phyloP scores from a whole-genome alignment of 2,888 invertebrate species.

The Melieria omissa region DNA sequence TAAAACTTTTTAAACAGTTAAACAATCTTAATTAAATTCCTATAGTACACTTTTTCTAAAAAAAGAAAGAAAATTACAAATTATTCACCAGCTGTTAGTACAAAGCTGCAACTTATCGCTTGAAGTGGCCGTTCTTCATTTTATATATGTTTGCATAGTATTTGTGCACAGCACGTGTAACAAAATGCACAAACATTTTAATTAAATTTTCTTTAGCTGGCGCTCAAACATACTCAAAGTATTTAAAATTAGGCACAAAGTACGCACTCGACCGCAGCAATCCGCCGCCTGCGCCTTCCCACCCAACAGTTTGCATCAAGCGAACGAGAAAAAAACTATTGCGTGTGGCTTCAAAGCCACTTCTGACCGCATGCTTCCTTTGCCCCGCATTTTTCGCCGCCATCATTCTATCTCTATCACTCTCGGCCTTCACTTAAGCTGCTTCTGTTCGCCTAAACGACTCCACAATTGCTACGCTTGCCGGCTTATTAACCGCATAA shows the following conservation, averaged over 20 bases:
- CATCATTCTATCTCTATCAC: neutral
- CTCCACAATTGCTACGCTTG: neutral
- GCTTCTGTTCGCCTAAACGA: neutral
- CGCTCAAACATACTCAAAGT: neutral
- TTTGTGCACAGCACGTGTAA: too few species aligned
- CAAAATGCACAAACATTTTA: too few species aligned
- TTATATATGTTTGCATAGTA: too few species aligned
- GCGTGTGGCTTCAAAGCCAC: neutral
- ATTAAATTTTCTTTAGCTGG: too few species aligned
- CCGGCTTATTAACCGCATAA: slow-evolving; percentile 1
- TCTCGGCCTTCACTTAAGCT: neutral
- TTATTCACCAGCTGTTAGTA: too few species aligned
- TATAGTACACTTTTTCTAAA: too few species aligned
- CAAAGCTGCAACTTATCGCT: too few species aligned
- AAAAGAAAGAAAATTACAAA: too few species aligned
- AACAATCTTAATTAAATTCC: too few species aligned
- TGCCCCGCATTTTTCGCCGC: neutral
- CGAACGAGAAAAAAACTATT: neutral
- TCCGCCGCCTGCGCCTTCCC: neutral
- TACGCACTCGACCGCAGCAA: neutral
- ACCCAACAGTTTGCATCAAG: neutral
- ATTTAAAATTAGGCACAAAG: neutral
- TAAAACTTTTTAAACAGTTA: too few species aligned
- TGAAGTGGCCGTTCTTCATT: too few species aligned
- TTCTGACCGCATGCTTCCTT: neutral